phyloP scores from a whole-genome alignment of 2,888 invertebrate species.

The Orthosia cruda region DNA sequence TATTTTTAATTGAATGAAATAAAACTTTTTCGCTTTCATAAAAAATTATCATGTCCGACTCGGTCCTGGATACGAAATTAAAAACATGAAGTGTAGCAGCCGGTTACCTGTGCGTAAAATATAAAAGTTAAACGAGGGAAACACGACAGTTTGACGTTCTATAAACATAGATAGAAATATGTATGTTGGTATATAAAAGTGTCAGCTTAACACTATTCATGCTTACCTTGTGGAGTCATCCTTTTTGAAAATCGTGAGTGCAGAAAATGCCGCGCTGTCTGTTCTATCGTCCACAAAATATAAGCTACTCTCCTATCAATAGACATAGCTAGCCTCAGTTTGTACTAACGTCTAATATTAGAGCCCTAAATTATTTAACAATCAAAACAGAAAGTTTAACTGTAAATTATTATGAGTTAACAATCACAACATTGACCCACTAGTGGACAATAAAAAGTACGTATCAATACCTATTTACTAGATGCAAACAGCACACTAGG shows the following conservation, averaged over 20 bases:
- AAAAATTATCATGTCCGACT: conserved; percentile 37
- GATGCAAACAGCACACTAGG: not conserved
- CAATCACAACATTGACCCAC: no score
- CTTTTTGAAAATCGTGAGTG: conserved; percentile 5
- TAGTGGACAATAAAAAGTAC: no score
- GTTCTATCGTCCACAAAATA: not conserved
- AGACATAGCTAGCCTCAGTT: no score
- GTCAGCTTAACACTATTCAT: conserved; percentile 25
- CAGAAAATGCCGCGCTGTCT: not conserved
- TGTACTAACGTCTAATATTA: no score
- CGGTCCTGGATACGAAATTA: conserved; percentile 42
- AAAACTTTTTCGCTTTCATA: conserved; percentile 46
- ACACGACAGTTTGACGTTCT: conserved; percentile 44
- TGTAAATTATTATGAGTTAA: no score
- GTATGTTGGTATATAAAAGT: conserved; percentile 26
- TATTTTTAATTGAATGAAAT: conserved; percentile 36
- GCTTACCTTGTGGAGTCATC: conserved; percentile 7
- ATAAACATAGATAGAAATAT: conserved; percentile 14
- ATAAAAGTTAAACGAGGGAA: conserved; percentile 56
- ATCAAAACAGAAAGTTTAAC: no score
- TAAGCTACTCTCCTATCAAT: no score
- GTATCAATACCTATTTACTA: not conserved
- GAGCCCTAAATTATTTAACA: no score
- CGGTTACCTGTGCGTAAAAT: conserved; percentile 43
- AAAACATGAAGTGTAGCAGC: conserved; percentile 53